Percentiles rank a stretch among this genome's conserved stretches.
These are phyloP conservation scores for Porites lutea DNA, from an alignment of 64 coral and sea anemone genomes.

Conservation along the genomic window DNA sequence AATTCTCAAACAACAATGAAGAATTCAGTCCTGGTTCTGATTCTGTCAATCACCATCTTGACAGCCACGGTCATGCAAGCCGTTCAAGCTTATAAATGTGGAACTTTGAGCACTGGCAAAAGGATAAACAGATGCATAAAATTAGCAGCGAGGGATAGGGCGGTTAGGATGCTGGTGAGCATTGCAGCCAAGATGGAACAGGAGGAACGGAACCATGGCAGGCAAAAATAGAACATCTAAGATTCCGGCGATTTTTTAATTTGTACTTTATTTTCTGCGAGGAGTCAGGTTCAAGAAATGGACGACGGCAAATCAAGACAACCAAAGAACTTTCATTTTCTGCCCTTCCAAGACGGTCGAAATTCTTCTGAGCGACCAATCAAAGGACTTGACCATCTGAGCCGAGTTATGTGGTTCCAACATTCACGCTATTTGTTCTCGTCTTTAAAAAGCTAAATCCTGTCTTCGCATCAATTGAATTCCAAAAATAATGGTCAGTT, in stretches of 20 bases:
- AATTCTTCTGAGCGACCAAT: too few species aligned
- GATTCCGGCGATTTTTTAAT: not conserved
- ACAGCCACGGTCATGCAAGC: not conserved
- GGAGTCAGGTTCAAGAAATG: too few species aligned
- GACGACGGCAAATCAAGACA: too few species aligned
- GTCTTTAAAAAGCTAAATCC: too few species aligned
- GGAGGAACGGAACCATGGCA: not conserved
- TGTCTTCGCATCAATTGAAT: too few species aligned
- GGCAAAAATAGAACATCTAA: not conserved
- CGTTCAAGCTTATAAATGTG: not conserved
- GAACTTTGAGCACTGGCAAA: not conserved
- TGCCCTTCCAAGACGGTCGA: too few species aligned
- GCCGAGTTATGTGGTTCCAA: too few species aligned
- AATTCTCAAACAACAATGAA: not conserved
- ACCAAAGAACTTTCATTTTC: too few species aligned
- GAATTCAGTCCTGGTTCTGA: not conserved
- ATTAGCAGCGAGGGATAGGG: not conserved
- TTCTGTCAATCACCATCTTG: not conserved
- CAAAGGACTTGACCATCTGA: too few species aligned
- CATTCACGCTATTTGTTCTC: too few species aligned
- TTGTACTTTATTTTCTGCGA: too few species aligned
- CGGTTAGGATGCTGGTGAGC: not conserved
- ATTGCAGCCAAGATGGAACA: not conserved
- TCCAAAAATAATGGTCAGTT: too few species aligned
- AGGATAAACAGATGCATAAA: slow-evolving; percentile 5